A percentile compares a stretch with the other conserved stretches of the same genome.
phyloP scores from a whole-genome alignment of 2,113 vertebrate species.

The Canis aureus region DNA sequence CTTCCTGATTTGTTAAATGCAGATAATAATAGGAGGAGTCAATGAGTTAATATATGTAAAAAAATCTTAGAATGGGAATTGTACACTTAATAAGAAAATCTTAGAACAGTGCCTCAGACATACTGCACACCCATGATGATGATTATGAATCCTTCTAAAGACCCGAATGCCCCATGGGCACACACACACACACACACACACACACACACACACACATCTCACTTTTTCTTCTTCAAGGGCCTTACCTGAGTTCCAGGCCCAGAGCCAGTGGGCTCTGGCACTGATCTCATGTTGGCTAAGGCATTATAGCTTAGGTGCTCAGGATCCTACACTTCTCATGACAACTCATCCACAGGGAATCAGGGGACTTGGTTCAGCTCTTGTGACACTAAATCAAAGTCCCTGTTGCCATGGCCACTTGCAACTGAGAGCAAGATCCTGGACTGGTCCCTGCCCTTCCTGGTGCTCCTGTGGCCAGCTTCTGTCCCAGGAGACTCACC shows the following conservation, averaged over 20 bases:
- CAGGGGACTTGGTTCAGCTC: not conserved
- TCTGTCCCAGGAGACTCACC: rapidly evolving
- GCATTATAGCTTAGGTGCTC: not conserved
- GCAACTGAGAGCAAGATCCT: not conserved
- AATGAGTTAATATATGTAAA: not conserved
- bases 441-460: rapidly evolving
- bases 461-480: not conserved
- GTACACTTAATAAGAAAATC: not conserved
- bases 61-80: not conserved
- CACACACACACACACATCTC: not conserved
- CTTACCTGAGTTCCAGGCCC: not conserved
- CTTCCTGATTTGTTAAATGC: not conserved
- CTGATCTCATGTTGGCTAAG: not conserved
- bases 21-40: not conserved
- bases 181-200: not conserved
- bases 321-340: not conserved
- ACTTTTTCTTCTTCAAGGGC: not conserved
- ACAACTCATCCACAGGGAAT: not conserved
- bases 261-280: rapidly evolving
- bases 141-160: not conserved
- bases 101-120: not conserved
- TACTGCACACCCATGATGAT: rapidly evolving
- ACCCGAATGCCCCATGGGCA: not conserved
- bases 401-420: not conserved
- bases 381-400: slow-evolving; percentile 49